A percentile compares a stretch with the other conserved stretches of the same genome.
These are phyloP conservation scores for Diarsia dahlii DNA, from an alignment of 2,888 invertebrate species.

Conservation along the genomic window DNA sequence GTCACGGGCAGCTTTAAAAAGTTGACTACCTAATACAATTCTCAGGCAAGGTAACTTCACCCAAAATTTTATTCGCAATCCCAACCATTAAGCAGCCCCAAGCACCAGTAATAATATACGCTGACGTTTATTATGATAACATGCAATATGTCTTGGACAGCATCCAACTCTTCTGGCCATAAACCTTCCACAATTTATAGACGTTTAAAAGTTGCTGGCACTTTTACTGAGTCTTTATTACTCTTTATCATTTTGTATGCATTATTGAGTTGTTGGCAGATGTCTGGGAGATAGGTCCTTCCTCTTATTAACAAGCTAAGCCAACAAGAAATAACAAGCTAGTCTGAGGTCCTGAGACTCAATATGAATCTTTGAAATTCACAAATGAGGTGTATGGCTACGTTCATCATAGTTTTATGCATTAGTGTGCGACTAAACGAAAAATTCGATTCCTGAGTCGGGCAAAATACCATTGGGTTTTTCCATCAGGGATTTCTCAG, in stretches of 20 bases:
- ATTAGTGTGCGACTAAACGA: no score
- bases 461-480: no score
- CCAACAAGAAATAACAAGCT: neutral
- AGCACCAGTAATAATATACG: slow-evolving; percentile 5
- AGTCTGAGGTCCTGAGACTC: neutral
- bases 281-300: neutral
- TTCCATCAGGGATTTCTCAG: no score
- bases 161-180: slow-evolving; percentile 34
- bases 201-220: slow-evolving; percentile 29
- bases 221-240: slow-evolving; percentile 38
- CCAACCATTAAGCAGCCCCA: neutral
- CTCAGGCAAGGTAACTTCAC: neutral
- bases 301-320: neutral
- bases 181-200: slow-evolving; percentile 39
- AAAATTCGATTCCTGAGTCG: no score
- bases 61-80: slow-evolving; percentile 3
- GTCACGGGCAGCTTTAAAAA: neutral
- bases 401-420: no score
- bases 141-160: slow-evolving; percentile 46
- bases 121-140: slow-evolving; percentile 44
- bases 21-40: neutral
- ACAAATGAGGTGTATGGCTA: no score
- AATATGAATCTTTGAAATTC: no score
- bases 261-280: slow-evolving; percentile 24
- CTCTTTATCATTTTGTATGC: slow-evolving; percentile 37